Base-by-base conservation (phyloP, 2,888 invertebrate genomes). In the Alentia gelatinosa region DNA sequence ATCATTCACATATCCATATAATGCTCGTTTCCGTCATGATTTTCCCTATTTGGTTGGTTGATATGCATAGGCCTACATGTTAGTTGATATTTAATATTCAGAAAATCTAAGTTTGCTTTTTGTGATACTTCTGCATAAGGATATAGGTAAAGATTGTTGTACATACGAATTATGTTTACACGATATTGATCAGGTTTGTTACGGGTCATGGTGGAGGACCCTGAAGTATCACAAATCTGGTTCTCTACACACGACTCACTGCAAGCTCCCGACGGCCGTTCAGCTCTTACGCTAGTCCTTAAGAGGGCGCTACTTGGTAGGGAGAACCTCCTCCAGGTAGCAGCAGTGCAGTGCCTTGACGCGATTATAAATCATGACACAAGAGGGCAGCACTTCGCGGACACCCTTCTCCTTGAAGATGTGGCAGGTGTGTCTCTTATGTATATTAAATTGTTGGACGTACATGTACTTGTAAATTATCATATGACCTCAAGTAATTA, bases 361-460 rank as follows among this genome's bases (percentile, higher is more conserved):
- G 39, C 74, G 26, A 74, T 89, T 26, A 89, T 89, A 23, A 39
- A 42, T 19, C n/a, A 74, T 40, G 33, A 30, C 40, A 30, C 50
- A 5, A 89, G 75, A 30, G 75, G 89, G 89, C 89, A 89, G 89
- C 89, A 89, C 89, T 89, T 74, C 40, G 75, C 89, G 30, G 89
- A 75, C 42, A 5, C 42, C 26, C 74, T 89, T 4, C 74, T 89
- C 7, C 89, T 39, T 19, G 74, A 68, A 30, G 89, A 89, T 33
- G 37, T 74, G 23, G 89, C 89, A 15, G 89, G 89, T 89, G 15
- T 26, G 40, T 26, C 15, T n/a, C n/a, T n/a, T n/a, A n/a, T n/a
- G n/a, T n/a, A n/a, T n/a, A n/a, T n/a, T n/a, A n/a, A n/a, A n/a
- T n/a, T n/a, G n/a, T n/a, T n/a, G n/a, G n/a, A n/a, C n/a, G n/a